Conservation (phyloP, 2,888 invertebrate genomes). For the Clanis bilineata region DNA sequence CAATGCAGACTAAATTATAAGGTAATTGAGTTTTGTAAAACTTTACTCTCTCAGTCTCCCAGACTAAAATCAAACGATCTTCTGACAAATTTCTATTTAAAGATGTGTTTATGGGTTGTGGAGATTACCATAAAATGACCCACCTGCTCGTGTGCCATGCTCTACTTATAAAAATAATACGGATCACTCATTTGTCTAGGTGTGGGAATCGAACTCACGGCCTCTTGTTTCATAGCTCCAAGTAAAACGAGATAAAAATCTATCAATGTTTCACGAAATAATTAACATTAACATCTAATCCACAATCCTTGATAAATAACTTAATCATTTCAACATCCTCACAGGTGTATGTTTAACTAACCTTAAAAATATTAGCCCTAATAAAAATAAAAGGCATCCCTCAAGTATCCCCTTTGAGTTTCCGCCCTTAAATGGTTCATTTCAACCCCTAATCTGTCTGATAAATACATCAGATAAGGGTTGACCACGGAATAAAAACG, state of each 20-base stretch:
- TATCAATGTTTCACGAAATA: background rate
- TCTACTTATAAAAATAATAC: too few relatives aligned
- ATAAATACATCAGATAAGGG: constrained; percentile 34
- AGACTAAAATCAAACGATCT: too few relatives aligned
- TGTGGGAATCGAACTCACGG: too few relatives aligned
- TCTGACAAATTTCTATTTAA: too few relatives aligned
- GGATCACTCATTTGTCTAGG: too few relatives aligned
- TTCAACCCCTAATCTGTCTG: constrained; percentile 33
- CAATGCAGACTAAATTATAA: too few relatives aligned
- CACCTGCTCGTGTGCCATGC: too few relatives aligned
- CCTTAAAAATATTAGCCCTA: constrained; percentile 20
- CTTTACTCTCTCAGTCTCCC: too few relatives aligned
- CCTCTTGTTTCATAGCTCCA: too few relatives aligned
- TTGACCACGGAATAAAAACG: constrained; percentile 17
- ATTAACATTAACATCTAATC: constrained; percentile 3
- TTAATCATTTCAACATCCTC: constrained; percentile 10
- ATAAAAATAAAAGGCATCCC: constrained; percentile 31
- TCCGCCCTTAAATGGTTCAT: constrained; percentile 34
- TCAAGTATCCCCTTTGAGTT: constrained; percentile 33
- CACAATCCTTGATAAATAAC: constrained; percentile 7
- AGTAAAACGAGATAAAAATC: background rate
- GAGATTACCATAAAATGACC: too few relatives aligned
- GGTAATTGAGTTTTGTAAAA: too few relatives aligned
- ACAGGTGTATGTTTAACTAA: constrained; percentile 18
- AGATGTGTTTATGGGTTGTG: too few relatives aligned